Conservation (phyloP, 2,113 vertebrate genomes). For the Gallinago paraguaiae region DNA sequence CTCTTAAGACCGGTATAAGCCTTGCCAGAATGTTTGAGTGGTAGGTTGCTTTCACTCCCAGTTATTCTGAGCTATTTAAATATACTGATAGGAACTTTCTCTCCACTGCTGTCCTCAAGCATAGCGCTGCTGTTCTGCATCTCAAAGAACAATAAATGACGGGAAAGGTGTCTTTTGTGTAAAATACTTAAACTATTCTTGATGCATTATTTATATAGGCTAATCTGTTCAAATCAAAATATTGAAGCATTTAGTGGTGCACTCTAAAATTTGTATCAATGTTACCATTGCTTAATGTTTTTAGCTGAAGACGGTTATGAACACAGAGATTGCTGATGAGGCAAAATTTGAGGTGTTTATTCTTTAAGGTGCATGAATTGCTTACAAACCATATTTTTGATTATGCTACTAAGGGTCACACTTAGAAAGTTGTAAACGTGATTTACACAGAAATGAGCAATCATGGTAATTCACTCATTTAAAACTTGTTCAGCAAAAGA, state of each 20-base stretch:
- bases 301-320: not conserved
- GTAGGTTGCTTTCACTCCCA: not conserved
- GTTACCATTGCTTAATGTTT: conserved; percentile 2
- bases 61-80: not conserved
- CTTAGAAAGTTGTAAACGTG: not conserved
- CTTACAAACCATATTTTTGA: conserved; percentile 33
- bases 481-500: conserved; percentile 2
- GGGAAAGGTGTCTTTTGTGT: not conserved
- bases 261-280: not conserved
- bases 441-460: conserved; percentile 37
- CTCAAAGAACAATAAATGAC: not conserved
- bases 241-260: not conserved
- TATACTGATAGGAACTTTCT: not conserved
- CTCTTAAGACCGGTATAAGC: not conserved
- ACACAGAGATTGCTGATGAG: not conserved
- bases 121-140: not conserved
- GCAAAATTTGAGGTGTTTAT: conserved; percentile 6
- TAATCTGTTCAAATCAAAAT: conserved; percentile 37
- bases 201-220: conserved; percentile 4
- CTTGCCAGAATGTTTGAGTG: not conserved
- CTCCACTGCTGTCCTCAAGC: not conserved
- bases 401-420: conserved; percentile 16
- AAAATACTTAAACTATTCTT: not conserved
- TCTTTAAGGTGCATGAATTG: conserved; percentile 17
- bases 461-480: conserved; percentile 9